Base-by-base conservation (phyloP, 2,113 vertebrate species). In the Embiotoca jacksoni region DNA sequence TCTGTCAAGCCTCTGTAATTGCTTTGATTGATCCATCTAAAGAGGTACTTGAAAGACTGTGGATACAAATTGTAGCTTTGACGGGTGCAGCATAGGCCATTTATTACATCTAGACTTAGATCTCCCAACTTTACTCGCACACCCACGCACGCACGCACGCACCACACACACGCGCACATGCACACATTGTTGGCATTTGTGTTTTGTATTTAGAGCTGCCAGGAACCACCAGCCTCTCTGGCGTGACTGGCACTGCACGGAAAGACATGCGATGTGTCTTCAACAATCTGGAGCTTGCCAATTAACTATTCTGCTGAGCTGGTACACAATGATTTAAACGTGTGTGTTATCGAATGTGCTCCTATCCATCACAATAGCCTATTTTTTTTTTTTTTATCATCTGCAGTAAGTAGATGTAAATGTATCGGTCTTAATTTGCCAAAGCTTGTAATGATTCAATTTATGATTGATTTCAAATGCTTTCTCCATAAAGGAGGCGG, bases 11-110 rank as follows among this genome's bases (percentile, higher is more conserved):
- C 49, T 78, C 68, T 71, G 30, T 90, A 88, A 91, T 91, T 87
- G 85, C 82, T 84, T 72, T 89, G 78, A 89, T 89, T 88, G 88
- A 90, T 88, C 56, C 74, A 80, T 91, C 65, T 78, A 57, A 89
- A 90, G 66, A 88, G 37, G 44, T 55, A 33, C 74, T 88, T 89
- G 50, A 87, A 84, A 86, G 65, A 82, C 65, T 32, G 55, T 55
- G 66, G 70, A 69, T 83, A 63, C 57, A 78, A 49, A 66, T 41
- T 47, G 71, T 6, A 50, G 72, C 77, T 84, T 82, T 80, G 71
- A 54, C 56, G 72, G 49, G 44, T 65, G 59, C 60, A 55, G 39
- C 23, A 41, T 33, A 23, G 11, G 37, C 35, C 46, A 60, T 90
- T 71, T 62, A 59, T 76, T 63, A 79, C 50, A 41, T 63, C 52